Evolutionary conservation across 2,113 vertebrate genomes (phyloP).

Genomic region (Phoxinus phoxinus): DNA sequence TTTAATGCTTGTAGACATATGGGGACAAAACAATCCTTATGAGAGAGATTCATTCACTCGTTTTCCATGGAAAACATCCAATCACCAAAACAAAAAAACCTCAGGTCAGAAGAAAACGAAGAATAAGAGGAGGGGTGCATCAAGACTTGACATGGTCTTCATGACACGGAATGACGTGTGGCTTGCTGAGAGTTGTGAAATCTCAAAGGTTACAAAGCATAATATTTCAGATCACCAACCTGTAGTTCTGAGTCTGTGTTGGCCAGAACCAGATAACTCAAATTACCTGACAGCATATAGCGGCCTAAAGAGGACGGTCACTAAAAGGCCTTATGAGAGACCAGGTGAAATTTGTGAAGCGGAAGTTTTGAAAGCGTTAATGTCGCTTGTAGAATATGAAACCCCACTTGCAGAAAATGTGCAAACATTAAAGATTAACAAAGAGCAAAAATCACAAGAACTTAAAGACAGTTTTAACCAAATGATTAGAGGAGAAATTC

Average conservation of each 20-base stretch:
- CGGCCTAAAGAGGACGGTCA: too few species aligned
- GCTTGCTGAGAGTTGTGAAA: slow-evolving; percentile 11
- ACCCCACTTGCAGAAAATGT: neutral
- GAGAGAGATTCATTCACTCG: neutral
- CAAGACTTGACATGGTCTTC: slow-evolving; percentile 51
- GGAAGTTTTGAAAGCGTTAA: slow-evolving; percentile 46
- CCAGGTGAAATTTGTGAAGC: slow-evolving; percentile 38
- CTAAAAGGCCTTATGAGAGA: neutral
- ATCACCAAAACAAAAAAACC: neutral
- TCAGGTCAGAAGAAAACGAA: neutral
- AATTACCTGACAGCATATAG: neutral
- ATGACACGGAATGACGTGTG: slow-evolving; percentile 56
- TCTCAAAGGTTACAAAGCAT: neutral
- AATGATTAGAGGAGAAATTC: neutral
- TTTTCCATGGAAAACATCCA: neutral
- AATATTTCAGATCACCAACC: slow-evolving; percentile 46
- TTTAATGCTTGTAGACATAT: slow-evolving; percentile 35
- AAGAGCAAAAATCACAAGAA: neutral
- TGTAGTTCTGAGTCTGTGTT: neutral
- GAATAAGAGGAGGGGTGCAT: neutral
- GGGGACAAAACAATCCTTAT: slow-evolving; percentile 11
- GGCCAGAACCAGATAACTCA: neutral
- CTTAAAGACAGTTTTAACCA: neutral
- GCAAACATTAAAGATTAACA: neutral
- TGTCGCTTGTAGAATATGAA: slow-evolving; percentile 20